Evolutionary conservation across 2,888 invertebrate genomes (phyloP).

Genomic region (Athalia rosae): DNA sequence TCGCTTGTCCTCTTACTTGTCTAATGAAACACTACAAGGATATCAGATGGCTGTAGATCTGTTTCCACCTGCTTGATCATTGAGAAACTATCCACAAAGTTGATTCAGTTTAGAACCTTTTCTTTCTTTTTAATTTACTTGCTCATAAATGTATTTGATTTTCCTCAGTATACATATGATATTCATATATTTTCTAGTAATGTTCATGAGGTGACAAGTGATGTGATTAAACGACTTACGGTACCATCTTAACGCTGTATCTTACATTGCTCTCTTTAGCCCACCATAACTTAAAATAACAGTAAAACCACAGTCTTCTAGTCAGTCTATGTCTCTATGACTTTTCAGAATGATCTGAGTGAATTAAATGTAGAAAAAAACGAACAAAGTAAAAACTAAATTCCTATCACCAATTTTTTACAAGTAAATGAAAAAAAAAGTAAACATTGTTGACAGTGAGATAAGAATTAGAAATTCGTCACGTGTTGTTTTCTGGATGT

Average conservation of each 20-base stretch:
- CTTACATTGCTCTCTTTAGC: conserved; percentile 16
- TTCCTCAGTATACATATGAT: background rate
- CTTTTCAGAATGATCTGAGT: conserved; percentile 24
- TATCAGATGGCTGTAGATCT: background rate
- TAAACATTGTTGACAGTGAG: background rate
- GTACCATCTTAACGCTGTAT: background rate
- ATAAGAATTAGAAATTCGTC: background rate
- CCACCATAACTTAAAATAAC: background rate
- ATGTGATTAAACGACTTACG: background rate
- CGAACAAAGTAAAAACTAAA: background rate
- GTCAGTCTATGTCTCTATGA: conserved; percentile 19
- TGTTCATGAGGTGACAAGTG: conserved; percentile 2
- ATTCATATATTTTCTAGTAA: background rate
- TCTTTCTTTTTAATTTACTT: background rate
- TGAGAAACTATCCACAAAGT: background rate
- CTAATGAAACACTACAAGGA: background rate
- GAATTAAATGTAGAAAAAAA: conserved; percentile 6
- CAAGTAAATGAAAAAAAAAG: background rate
- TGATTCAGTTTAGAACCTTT: background rate
- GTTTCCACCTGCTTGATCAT: background rate
- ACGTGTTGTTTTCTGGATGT: no score
- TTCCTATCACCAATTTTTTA: conserved; percentile 9
- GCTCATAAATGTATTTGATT: background rate
- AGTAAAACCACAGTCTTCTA: conserved; percentile 34
- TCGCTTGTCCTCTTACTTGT: conserved; percentile 11